These are phyloP conservation scores for Chaenodraco wilsoni DNA, from an alignment of 2,797 vertebrate genomes.

Conservation along the genomic window DNA sequence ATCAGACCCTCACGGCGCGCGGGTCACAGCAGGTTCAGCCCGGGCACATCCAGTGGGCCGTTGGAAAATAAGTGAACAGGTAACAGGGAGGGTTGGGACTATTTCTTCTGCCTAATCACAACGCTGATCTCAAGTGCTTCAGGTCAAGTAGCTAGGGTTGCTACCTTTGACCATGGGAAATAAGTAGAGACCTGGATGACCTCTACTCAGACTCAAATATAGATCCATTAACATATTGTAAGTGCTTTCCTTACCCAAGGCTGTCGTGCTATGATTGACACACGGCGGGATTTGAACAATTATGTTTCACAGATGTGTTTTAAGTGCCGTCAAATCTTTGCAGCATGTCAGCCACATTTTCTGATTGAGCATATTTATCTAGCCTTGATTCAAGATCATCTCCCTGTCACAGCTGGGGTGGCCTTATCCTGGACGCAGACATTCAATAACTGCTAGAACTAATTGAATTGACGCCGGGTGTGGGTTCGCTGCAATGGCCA, in stretches of 20 bases:
- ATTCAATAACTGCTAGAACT: not conserved
- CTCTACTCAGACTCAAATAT: not conserved
- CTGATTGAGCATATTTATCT: not conserved
- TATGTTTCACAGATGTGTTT: not conserved
- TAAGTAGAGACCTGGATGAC: not conserved
- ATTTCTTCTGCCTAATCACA: not conserved
- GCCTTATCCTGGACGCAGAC: not conserved
- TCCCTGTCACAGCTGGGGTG: not conserved
- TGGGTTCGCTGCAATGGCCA: not conserved
- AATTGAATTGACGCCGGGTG: not conserved
- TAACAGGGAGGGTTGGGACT: not conserved
- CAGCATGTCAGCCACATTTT: not conserved
- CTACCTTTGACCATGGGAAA: not conserved
- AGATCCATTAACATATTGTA: not conserved
- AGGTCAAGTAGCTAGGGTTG: constrained; percentile 7
- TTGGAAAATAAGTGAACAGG: not conserved
- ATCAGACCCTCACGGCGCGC: constrained; percentile 14
- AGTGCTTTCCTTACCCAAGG: not conserved
- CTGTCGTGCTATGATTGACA: not conserved
- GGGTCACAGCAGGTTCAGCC: constrained; percentile 8
- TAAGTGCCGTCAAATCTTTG: not conserved
- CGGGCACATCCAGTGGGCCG: constrained; percentile 21
- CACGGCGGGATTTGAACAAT: not conserved
- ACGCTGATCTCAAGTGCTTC: constrained; percentile 1
- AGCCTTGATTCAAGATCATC: not conserved